These are phyloP conservation scores for Serrognathus titanus DNA, from an alignment of 2,888 invertebrate genomes.

Conservation along the genomic window DNA sequence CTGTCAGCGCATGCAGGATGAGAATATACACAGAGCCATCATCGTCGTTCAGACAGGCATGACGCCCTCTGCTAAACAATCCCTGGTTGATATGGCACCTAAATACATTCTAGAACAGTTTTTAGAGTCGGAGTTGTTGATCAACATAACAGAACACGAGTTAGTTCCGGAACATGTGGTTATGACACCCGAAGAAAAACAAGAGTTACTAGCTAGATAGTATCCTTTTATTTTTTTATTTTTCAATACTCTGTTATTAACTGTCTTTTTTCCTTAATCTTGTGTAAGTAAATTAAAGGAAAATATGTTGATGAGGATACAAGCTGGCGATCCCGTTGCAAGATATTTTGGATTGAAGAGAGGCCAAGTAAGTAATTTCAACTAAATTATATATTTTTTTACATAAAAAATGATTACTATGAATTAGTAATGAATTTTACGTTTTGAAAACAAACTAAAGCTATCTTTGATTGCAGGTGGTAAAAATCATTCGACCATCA, in stretches of 20 bases:
- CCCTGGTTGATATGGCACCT: constrained; percentile 96
- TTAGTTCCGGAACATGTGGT: constrained; percentile 98
- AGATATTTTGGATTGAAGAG: constrained; percentile 97
- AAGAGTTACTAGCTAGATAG: constrained; percentile 92
- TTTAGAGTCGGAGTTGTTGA: constrained; percentile 88
- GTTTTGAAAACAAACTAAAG: background rate
- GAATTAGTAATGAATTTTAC: background rate
- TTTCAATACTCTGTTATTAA: background rate
- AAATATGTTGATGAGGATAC: constrained; percentile 98
- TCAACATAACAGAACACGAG: constrained; percentile 98
- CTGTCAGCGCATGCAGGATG: constrained; percentile 98
- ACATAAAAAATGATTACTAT: background rate
- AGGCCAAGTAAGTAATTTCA: constrained; percentile 72
- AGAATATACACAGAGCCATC: constrained; percentile 96
- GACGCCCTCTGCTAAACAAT: constrained; percentile 98
- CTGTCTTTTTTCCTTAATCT: constrained; percentile 16
- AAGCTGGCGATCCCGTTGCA: constrained; percentile 97
- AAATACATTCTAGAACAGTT: constrained; percentile 98
- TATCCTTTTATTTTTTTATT: constrained; percentile 41
- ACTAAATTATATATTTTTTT: constrained; percentile 11
- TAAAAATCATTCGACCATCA: constrained; percentile 96
- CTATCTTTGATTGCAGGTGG: constrained; percentile 63
- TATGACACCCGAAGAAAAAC: constrained; percentile 96
- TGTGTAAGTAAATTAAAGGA: constrained; percentile 85
- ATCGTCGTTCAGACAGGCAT: constrained; percentile 98